Base-by-base conservation (phyloP, 2,797 vertebrate genomes). In the Etheostoma nigrum region DNA sequence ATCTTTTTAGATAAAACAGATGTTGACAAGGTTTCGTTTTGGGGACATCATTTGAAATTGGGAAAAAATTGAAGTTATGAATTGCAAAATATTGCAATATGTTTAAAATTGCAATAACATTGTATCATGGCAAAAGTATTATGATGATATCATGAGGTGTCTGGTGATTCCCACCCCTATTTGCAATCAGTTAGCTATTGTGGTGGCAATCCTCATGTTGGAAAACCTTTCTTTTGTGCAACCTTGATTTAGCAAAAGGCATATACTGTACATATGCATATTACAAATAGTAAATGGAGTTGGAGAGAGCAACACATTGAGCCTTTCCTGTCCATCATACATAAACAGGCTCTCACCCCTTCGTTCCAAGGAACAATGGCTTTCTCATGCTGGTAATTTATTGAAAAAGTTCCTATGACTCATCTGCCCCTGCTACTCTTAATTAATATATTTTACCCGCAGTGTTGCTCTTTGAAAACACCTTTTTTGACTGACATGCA, bases 391-490 rank as follows among this genome's bases (percentile, higher is more conserved):
- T 14, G 25, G 44, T 66, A 55, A 81, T 88, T 82, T 79, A 76
- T 79, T 67, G 62, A 79, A 79, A 84, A 63, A 71, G 49, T 54
- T 81, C 42, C 40, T 69, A 53, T 85, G 59, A 74, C 57, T 72
- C 81, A 76, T 84, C 76, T 69, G 76, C 48, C 58, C 76, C 68
- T 79, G 60, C 58, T 85, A 71, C 71, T 72, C 66, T 76, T 72
- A 74, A 80, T 90, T 86, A 74, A 77, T 84, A 51, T 54, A 42
- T 63, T 44, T 74, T 55, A 25, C 19, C 48, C 5, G 4, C 21
- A n/a, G 36, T 77, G 27, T 66, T 47, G 42, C 52, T 76, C 72
- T 69, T 54, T 68, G 6, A 82, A 59, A 68, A 68, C 8, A 57
- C 47, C 61, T 73, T 81, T 76, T 80, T 64, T 69, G 42, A 27